A percentile compares a stretch with the other conserved stretches of the same genome.
These are phyloP conservation scores for Sinotaia quadrata DNA, from an alignment of 2,888 invertebrate species.

Conservation along the genomic window DNA sequence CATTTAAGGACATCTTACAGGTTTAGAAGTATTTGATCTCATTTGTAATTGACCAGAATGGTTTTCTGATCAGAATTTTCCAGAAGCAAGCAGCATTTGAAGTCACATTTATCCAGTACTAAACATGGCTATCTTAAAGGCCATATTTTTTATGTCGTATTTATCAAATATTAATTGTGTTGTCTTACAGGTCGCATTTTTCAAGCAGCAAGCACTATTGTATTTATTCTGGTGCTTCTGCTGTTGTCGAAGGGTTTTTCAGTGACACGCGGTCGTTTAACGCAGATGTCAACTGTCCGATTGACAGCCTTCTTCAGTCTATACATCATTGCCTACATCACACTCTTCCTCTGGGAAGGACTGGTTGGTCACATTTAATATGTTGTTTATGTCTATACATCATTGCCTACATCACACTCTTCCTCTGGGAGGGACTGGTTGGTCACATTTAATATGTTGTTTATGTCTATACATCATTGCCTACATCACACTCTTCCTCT, in stretches of 20 bases:
- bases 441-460: conserved; percentile 29
- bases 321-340: conserved; percentile 82
- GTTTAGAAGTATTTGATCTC: no score
- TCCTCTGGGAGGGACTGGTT: conserved; percentile 86
- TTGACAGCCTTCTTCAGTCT: conserved; percentile 85
- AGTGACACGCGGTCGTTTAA: conserved; percentile 86
- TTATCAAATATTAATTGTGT: no score
- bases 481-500: conserved; percentile 84
- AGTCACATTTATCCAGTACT: no score
- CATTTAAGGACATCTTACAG: no score
- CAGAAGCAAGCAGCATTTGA: no score
- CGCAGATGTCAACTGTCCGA: conserved; percentile 82
- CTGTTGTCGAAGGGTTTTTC: conserved; percentile 92
- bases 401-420: conserved; percentile 82
- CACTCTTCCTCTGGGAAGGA: conserved; percentile 86
- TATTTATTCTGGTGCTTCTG: conserved; percentile 84
- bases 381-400: conserved; percentile 79
- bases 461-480: conserved; percentile 82
- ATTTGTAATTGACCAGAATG: no score
- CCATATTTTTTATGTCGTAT: no score
- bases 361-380: conserved; percentile 75
- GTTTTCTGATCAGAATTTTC: no score
- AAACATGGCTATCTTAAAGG: no score
- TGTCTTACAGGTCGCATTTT: conserved; percentile 81
- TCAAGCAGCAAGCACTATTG: conserved; percentile 82